Evolutionary conservation across 2,888 invertebrate species (phyloP).

Genomic region (Nymphalis polychloros): DNA sequence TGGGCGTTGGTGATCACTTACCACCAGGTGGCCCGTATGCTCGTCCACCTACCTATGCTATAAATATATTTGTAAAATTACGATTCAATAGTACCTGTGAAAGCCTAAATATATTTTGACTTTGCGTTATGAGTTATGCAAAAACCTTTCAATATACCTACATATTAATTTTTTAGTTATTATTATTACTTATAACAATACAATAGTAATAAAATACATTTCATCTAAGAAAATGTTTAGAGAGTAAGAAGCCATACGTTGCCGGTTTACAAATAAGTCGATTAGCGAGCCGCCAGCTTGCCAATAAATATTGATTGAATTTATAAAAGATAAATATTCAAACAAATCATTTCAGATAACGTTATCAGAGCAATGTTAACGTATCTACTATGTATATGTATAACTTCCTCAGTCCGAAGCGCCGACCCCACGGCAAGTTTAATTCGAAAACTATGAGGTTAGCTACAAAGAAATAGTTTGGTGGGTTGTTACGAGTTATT

Average conservation of each 20-base stretch:
- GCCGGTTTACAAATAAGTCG: constrained; percentile 55
- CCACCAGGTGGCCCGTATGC: too few species aligned
- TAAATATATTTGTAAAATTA: too few species aligned
- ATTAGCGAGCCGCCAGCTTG: constrained; percentile 47
- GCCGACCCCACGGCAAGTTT: constrained; percentile 49
- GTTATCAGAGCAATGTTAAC: not conserved
- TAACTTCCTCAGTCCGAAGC: constrained; percentile 11
- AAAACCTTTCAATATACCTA: too few species aligned
- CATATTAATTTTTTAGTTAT: too few species aligned
- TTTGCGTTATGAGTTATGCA: not conserved
- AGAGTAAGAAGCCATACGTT: constrained; percentile 55
- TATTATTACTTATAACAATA: not conserved
- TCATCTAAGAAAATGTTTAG: constrained; percentile 11
- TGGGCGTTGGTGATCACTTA: too few species aligned
- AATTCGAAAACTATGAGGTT: constrained; percentile 69
- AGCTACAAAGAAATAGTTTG: constrained; percentile 70
- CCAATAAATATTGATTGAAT: constrained; percentile 39
- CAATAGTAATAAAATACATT: constrained; percentile 17
- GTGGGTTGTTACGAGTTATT: constrained; percentile 47
- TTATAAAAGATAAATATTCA: constrained; percentile 27
- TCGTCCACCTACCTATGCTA: too few species aligned
- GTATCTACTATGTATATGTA: constrained; percentile 6
- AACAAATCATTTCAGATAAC: constrained; percentile 15
- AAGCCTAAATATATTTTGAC: too few species aligned
- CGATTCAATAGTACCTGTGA: too few species aligned